Evolutionary conservation across 2,113 vertebrate genomes (phyloP).

Genomic region (Alouatta palliata): DNA sequence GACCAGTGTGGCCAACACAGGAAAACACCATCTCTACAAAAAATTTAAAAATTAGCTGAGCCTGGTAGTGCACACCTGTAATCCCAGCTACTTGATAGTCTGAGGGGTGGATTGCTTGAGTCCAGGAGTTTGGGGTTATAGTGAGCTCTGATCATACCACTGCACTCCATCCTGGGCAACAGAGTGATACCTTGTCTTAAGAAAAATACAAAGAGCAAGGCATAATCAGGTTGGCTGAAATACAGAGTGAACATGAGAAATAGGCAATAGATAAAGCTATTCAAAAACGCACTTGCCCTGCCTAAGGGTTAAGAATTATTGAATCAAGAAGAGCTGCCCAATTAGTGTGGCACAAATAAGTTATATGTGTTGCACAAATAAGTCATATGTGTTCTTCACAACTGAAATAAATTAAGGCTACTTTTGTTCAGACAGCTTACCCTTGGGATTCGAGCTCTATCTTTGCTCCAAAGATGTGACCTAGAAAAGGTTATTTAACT

Average conservation of each 20-base stretch:
- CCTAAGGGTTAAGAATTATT: background rate
- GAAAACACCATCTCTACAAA: no score
- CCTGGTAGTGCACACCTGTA: no score
- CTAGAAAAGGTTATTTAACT: background rate
- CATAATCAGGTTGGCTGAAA: background rate
- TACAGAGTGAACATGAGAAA: background rate
- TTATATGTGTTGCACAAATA: background rate
- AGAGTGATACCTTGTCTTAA: no score
- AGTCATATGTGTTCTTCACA: background rate
- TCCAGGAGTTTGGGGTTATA: no score
- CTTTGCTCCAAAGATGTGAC: background rate
- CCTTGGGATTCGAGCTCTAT: background rate
- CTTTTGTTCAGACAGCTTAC: background rate
- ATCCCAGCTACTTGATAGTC: no score
- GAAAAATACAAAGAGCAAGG: background rate
- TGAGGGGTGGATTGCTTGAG: no score
- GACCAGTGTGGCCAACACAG: no score
- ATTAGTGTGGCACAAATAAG: rapidly evolving
- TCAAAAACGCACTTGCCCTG: background rate
- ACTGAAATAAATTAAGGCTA: background rate
- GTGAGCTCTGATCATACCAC: no score
- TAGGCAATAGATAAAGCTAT: background rate
- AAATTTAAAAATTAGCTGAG: no score
- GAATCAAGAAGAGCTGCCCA: background rate
- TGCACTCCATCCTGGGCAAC: no score